Evolutionary conservation across 1,140 invertebrate genomes (phyloP).

Genomic region (Vanessa atalanta): DNA sequence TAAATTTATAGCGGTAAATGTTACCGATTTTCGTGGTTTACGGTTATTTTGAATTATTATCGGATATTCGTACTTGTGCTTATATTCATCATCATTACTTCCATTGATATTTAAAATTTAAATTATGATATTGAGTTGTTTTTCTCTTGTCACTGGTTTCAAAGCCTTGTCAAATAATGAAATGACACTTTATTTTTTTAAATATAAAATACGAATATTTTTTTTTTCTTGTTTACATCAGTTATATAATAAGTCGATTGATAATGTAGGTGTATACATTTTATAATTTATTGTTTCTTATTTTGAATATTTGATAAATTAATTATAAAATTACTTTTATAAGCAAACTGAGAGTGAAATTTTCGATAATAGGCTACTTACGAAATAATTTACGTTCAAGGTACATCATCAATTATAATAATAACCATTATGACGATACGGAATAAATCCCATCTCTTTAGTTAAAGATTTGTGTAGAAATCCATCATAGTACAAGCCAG

Average conservation of each 20-base stretch:
- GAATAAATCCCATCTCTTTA: constrained; percentile 28
- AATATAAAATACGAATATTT: background rate
- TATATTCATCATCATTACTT: background rate
- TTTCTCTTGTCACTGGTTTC: background rate
- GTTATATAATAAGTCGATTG: too few species aligned
- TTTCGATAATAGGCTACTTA: background rate
- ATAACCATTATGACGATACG: constrained; percentile 14
- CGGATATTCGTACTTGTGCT: background rate
- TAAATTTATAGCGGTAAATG: constrained; percentile 5
- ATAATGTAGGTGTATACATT: too few species aligned
- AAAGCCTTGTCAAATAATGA: background rate
- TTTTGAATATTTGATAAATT: background rate
- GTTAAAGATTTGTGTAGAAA: constrained; percentile 55
- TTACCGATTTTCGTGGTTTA: constrained; percentile 8
- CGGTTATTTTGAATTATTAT: constrained; percentile 4
- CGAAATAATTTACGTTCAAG: background rate
- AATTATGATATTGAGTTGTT: background rate
- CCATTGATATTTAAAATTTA: background rate
- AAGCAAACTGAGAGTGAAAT: background rate
- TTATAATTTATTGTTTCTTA: too few species aligned
- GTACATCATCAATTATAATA: constrained; percentile 7
- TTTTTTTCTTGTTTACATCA: background rate
- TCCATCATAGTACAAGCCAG: constrained; percentile 74
- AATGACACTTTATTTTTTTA: background rate
- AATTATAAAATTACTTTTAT: background rate